phyloP scores from a whole-genome alignment of 35 echinoderm and acorn worm genomes.

The Apostichopus japonicus region DNA sequence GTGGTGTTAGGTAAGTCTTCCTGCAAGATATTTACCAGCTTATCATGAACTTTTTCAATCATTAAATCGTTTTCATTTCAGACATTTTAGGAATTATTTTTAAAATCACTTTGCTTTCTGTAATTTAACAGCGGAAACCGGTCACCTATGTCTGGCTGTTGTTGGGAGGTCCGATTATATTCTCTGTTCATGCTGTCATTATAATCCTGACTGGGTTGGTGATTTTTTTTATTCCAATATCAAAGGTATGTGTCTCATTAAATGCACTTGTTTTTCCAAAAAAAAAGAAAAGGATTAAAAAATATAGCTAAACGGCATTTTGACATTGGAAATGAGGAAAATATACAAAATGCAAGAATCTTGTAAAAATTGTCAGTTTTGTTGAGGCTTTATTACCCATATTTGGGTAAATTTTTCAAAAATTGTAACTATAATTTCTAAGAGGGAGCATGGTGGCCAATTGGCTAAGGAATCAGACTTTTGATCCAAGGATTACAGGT shows the following conservation, averaged over 20 bases:
- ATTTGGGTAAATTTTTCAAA: too few species aligned
- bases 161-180: constrained; percentile 65
- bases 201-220: constrained; percentile 70
- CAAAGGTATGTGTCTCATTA: constrained; percentile 65
- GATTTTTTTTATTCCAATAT: constrained; percentile 79
- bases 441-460: too few species aligned
- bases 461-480: too few species aligned
- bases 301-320: neutral
- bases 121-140: constrained; percentile 59
- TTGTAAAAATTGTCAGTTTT: neutral
- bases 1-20: too few species aligned
- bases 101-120: neutral
- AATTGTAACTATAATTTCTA: too few species aligned
- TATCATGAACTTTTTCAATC: too few species aligned
- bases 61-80: too few species aligned
- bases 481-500: too few species aligned
- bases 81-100: too few species aligned
- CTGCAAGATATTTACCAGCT: too few species aligned
- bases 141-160: constrained; percentile 78
- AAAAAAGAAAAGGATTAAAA: neutral
- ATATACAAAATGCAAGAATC: too few species aligned
- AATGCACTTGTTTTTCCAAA: neutral
- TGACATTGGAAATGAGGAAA: too few species aligned
- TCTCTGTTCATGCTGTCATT: constrained; percentile 63
- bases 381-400: neutral